Evolutionary conservation across 2,113 vertebrate species (phyloP).

Genomic region (human (Homo sapiens)): DNA sequence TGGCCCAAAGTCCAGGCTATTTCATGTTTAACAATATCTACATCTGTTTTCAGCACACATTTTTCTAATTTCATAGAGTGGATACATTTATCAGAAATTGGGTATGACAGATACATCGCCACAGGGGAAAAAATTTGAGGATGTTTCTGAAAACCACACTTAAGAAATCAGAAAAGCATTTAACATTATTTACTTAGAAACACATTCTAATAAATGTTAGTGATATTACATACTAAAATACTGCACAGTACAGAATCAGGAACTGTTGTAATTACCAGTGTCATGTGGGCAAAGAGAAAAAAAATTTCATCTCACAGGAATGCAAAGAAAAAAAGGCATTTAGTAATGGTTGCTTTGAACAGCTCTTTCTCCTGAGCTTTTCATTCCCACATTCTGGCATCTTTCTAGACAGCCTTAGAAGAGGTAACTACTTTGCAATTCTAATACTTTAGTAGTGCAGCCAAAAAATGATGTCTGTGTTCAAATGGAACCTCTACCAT

Average conservation of each 20-base stretch:
- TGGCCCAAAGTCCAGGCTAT: background rate
- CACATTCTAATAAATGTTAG: constrained; percentile 28
- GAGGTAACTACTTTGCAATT: background rate
- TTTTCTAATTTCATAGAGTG: constrained; percentile 23
- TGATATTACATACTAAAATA: constrained; percentile 20
- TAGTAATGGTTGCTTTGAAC: background rate
- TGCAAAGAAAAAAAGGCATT: background rate
- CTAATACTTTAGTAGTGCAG: background rate
- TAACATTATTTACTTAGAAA: constrained; percentile 58
- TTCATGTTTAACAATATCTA: constrained; percentile 25
- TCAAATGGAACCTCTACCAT: background rate
- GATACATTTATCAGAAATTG: constrained; percentile 27
- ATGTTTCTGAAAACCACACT: constrained; percentile 56
- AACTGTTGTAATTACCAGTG: background rate
- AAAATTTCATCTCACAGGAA: background rate
- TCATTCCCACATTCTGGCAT: background rate
- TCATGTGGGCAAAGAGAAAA: background rate
- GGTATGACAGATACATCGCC: constrained; percentile 10
- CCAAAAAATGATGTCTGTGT: background rate
- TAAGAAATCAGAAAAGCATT: constrained; percentile 49
- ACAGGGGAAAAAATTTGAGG: background rate
- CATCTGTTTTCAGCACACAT: background rate
- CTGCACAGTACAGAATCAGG: background rate
- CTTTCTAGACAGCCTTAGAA: background rate
- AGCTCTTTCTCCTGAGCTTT: background rate